Evolutionary conservation across 2,888 invertebrate species (phyloP), one percentile per base, ranked within the genome.

Genomic region (Lottia scabra): DNA sequence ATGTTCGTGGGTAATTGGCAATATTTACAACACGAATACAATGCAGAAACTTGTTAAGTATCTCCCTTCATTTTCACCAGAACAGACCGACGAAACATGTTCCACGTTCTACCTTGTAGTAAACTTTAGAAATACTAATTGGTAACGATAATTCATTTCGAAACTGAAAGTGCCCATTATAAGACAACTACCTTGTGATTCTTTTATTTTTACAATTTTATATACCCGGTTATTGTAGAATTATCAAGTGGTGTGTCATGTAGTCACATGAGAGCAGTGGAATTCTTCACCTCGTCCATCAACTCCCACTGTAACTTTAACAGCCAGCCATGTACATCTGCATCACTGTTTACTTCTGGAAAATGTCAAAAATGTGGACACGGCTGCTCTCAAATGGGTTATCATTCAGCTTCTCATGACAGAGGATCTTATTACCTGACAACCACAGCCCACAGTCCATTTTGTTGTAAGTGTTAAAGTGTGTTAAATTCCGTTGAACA

Each of bases 201-300:
- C 10, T 38, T 38, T 38, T 4, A 1, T 38, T 1, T 38, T 5
- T 38, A 6, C 8, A 5, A 1, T 38, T 8, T 38, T 38, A 8
- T 10, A 5, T 8, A 38, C 10, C 0, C 56, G 16, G 38, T 45
- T 27, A 12, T 26, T 63, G 16, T 4, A 71, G 56, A 38, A 45
- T 90, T 94, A 16, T 92, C 93, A 70, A 92, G 93, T 77, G 93
- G 92, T 83, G 91, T 97, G 26, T 94, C 95, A 46, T 97, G 97
- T 88, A 95, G 95, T 89, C 97, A 97, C 87, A 92, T 96, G 71
- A 91, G 96, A 70, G 95, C 95, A 78, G 93, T 95, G 86, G 93
- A 95, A 82, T 94, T 93, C 86, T 96, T 95, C 86, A 93, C 92
- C 0, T 96, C 96, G 89, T 95, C 95, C 79, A 93, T 97, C 64